phyloP scores from a whole-genome alignment of 2,113 vertebrate species.

The Phodopus roborovskii region DNA sequence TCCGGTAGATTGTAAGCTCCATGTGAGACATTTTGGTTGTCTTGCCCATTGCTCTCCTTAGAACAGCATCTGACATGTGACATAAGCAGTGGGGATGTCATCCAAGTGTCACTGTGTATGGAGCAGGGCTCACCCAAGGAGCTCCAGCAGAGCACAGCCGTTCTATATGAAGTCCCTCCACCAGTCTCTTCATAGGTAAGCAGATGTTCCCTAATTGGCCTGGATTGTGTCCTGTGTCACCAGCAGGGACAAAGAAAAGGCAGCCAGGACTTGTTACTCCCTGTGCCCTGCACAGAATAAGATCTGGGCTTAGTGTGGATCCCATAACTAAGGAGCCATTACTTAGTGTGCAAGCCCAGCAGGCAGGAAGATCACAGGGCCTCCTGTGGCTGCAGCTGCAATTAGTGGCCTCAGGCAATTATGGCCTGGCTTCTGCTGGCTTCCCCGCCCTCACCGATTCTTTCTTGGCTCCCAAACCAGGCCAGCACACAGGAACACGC shows the following conservation, averaged over 20 bases:
- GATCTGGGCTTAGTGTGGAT: neutral
- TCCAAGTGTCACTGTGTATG: neutral
- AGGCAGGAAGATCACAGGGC: neutral
- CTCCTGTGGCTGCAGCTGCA: neutral
- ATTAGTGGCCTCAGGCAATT: neutral
- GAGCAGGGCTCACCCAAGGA: neutral
- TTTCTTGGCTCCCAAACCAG: neutral
- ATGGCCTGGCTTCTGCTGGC: neutral
- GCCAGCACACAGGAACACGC: neutral
- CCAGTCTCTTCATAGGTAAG: neutral
- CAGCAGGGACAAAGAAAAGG: neutral
- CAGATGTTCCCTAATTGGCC: conserved; percentile 48
- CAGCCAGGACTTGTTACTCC: neutral
- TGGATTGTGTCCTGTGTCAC: neutral
- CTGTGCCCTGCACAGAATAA: neutral
- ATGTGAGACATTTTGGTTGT: neutral
- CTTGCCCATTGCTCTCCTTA: neutral
- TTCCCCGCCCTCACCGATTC: neutral
- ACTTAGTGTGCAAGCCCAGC: neutral
- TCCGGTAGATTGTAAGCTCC: neutral
- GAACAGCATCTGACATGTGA: neutral
- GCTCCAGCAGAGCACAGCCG: neutral
- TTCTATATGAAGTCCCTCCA: neutral
- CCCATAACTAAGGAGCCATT: neutral
- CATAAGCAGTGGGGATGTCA: neutral